phyloP scores from a whole-genome alignment of 2,888 invertebrate species.

The Melinaea menophilus region DNA sequence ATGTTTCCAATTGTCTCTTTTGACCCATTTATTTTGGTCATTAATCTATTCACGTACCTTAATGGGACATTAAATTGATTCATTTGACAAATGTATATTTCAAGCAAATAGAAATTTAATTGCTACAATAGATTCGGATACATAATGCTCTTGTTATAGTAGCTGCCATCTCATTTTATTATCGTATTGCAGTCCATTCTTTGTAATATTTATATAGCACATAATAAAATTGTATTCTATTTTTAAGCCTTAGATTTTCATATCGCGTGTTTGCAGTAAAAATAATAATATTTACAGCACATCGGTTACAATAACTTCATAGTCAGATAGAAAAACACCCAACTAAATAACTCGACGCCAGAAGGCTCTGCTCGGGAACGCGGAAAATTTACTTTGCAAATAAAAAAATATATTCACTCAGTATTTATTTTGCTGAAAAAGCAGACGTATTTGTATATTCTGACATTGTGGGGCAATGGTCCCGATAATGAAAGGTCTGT shows the following conservation, averaged over 20 bases:
- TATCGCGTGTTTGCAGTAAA: not conserved
- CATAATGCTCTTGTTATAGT: too few relatives aligned
- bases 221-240: not conserved
- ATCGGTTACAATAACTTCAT: conserved; percentile 18
- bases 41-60: conserved; percentile 22
- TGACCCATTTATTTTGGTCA: conserved; percentile 33
- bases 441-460: conserved; percentile 18
- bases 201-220: not conserved
- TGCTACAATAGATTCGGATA: not conserved
- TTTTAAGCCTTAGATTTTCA: not conserved
- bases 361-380: conserved; percentile 29
- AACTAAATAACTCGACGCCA: conserved; percentile 21
- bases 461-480: conserved; percentile 10
- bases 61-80: conserved; percentile 1
- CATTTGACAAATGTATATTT: not conserved
- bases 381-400: conserved; percentile 34
- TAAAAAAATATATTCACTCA: conserved; percentile 25
- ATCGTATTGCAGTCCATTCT: not conserved
- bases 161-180: too few relatives aligned
- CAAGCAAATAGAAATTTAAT: not conserved
- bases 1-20: conserved; percentile 11
- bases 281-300: conserved; percentile 7
- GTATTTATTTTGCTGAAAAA: conserved; percentile 25
- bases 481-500: conserved; percentile 6
- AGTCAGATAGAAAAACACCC: conserved; percentile 12